Base-by-base conservation (phyloP, 2,113 vertebrate species). In the Pampusana beccarii region DNA sequence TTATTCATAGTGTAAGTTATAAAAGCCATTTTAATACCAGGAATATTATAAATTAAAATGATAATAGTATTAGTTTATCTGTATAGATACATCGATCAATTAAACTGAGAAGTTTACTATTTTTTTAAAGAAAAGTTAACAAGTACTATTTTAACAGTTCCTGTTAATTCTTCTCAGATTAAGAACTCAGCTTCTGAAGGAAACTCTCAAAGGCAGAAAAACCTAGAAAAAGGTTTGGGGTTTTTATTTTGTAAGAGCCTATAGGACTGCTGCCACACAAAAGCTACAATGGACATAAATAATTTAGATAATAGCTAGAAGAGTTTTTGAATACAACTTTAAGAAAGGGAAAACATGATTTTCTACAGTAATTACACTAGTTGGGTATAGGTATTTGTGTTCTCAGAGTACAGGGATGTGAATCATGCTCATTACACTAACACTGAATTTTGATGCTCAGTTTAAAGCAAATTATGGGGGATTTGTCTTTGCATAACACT, bases 251-350 rank as follows among this genome's bases (percentile, higher is more conserved):
- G 23, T 31, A 85, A 91, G 58, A 91, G 26, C 26, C 60, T 28
- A 38, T 24, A 94, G 90, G 83, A 95, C 42, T 69, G 62, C 80
- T 85, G 79, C 80, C 64, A 92, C 80, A 91, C 51, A 94, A 91
- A 97, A 83, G 77, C 81, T 88, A 93, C 88, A 95, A 72, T 26
- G 62, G 88, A 58, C 23, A 46, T 57, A 34, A 93, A 86, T 65
- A 44, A 92, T 81, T 95, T 83, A 81, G 78, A 82, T 86, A 96
- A 91, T 51, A 78, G 34, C 66, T 75, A n/a, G 72, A 90, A 80
- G 14, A 57, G 78, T 23, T 92, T 67, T 36, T 54, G 13, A 93
- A 51, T 46, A 53, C 23, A 70, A 26, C 44, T 82, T 79, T 58
- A 50, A 80, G 94, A 77, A 54, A 66, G 66, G 60, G 62, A 73